Evolutionary conservation across 2,888 invertebrate genomes (phyloP), one percentile per base, ranked within the genome.

Genomic region (Clepsis dumicolana): DNA sequence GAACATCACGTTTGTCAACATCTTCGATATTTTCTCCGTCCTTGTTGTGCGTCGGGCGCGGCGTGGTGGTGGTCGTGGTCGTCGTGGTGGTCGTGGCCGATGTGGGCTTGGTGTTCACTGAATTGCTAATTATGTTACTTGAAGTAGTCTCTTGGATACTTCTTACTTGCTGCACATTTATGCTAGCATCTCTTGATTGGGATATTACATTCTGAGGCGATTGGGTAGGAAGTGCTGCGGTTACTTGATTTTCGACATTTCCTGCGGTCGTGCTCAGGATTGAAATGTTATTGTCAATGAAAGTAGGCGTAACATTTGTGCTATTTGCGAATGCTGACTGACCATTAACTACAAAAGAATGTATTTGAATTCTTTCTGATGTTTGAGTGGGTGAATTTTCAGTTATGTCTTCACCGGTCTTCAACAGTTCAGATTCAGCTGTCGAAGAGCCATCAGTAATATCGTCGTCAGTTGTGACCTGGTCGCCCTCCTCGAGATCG

Each of bases 1-100:
- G 97, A 0, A 97, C 96, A 70, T 96, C 96, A 70, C 94, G 93
- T 80, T 96, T 94, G 77, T 95, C 94, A 2, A 96, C 96, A 74
- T 95, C 94, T 83, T 95, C 95, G 65, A 94, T 96, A 77, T 95
- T 95, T 84, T 95, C 95, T 63, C 96, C 95, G 74, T 95, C 95
- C 18, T 94, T 93, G 82, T 95, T 96, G 86, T 96, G 95, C 0
- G 96, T 96, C n/a, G 96, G 95, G 0, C 95, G 95, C 2, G 95
- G 95, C 0, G 95, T 94, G 0, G 95, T 94, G 0, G 95, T 95
- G 0, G 95, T 94, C 0, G 94, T 90, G 10, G 93, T 94, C 4
- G 91, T 89, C 1, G 91, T 90, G 0, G 94, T 93, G 0, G 94
- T 91, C 1, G 88, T 87, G 0, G 80, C 83, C 54, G 80, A 27